Evolutionary conservation across 1,140 invertebrate genomes (phyloP), one percentile per base, ranked within the genome.

Genomic region (Trachymyrmex cornetzi): DNA sequence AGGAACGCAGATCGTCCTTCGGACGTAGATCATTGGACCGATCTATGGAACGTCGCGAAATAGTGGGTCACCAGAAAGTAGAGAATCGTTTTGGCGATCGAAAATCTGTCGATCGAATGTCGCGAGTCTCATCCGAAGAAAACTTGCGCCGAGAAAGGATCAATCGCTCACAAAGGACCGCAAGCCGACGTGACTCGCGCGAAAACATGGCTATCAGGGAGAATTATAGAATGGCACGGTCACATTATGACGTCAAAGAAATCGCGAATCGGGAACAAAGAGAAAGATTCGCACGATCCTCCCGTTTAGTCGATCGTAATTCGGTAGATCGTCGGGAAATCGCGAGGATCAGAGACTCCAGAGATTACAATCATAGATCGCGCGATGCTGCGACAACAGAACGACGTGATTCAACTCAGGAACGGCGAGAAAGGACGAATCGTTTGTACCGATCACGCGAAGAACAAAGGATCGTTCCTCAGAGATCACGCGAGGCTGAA

Each of bases 321-420:
- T 63, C 63, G 38, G 12, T 30, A 63, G 89, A 89, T 30, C 55
- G 50, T 69, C 81, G 27, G 0, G 80, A 82, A 53, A 48, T 77
- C 44, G 63, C 44, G 16, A 79, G 34, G 19, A 66, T 30, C 27
- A 87, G 34, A 44, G 69, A 80, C 48, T 69, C 64, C 7, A 34
- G 44, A 64, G 24, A 74, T 6, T 27, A 59, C 14, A 38, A 86
- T 44, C 86, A 79, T n/a, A 67, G 34, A 27, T 19, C 44, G 6
- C 38, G 61, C 11, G 66, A 67, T 63, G 55, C 64, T 30, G 14
- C 48, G 11, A 14, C 48, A 16, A 14, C 48, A 50, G 48, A 50
- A 50, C 48, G 48, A 50, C 48, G 48, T 4, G 48, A 2, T 50
- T 50, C 61, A 2, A 61, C 48, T 55, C 53, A 55, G 9, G 66